Evolutionary conservation across 2,113 vertebrate species (phyloP), one percentile per base, ranked within the genome.

Genomic region (Scortum barcoo): DNA sequence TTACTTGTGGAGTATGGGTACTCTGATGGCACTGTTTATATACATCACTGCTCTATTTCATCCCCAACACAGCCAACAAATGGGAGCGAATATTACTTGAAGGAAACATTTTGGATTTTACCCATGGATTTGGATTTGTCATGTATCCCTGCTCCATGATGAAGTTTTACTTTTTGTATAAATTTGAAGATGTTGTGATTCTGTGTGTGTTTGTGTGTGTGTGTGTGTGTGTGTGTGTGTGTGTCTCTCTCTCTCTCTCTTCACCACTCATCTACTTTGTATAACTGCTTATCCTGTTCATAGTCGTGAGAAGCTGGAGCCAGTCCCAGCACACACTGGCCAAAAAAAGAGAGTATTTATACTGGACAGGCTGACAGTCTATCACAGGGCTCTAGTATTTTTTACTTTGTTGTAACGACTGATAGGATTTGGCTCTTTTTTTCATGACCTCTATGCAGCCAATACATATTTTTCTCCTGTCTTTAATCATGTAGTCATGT

Each of bases 401-500:
- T 36, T 75, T 56, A 62, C 0, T 19, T 78, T 86, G n/a, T 56
- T 78, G 60, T 57, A 57, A 33, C 12, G 20, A 42, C 48, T 33
- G 10, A 67, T 20, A 60, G 17, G 7, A n/a, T 26, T 6, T 42
- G 28, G 11, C 26, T 36, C 6, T 11, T 48, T 73, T 71, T 81
- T 42, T 24, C 57, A 51, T 24, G 58, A 61, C 20, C 58, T 63
- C 36, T 12, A n/a, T 54, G 24, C 76, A 66, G 42, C 58, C 20
- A 17, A 16, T 38, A 56, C 56, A 28, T 62, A 44, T 53, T 38
- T 86, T 30, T 65, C 28, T 51, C 46, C 0, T 1, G 57, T 16
- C 70, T 42, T 74, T 60, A 44, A 73, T 74, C 61, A 40, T 56
- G 38, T 14, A 38, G 71, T n/a, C n/a, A 44, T 60, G 24, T 63